Evolutionary conservation across 2,113 vertebrate species (phyloP).

Genomic region (Plecotus auritus): DNA sequence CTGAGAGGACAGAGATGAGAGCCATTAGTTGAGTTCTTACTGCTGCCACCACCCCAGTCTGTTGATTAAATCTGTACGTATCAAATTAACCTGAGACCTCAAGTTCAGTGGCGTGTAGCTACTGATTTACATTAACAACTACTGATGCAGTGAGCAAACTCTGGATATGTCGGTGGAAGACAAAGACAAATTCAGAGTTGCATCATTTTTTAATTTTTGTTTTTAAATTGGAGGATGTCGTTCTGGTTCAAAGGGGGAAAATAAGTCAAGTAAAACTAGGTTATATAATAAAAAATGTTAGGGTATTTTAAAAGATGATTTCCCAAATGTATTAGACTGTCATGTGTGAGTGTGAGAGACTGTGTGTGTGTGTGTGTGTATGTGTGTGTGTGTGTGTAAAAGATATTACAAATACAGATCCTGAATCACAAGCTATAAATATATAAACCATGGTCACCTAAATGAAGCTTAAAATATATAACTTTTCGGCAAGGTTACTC

Average conservation of each 20-base stretch:
- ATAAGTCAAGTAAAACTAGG: not conserved
- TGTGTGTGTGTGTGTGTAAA: not conserved
- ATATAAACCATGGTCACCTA: not conserved
- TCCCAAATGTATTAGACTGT: not conserved
- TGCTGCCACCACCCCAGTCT: not conserved
- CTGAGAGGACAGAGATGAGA: not conserved
- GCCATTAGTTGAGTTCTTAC: not conserved
- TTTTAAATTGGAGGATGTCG: not conserved
- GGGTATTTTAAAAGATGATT: not conserved
- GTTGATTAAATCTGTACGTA: not conserved
- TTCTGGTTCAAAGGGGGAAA: not conserved
- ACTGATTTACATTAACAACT: not conserved
- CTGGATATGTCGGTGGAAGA: not conserved
- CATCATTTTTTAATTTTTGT: not conserved
- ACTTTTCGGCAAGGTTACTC: not conserved
- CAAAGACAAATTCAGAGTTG: not conserved
- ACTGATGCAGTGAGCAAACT: not conserved
- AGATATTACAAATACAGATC: not conserved
- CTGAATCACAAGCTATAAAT: conserved; percentile 20
- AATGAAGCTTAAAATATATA: conserved; percentile 49
- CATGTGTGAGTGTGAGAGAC: not conserved
- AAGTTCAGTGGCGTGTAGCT: not conserved
- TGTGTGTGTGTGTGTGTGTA: not conserved
- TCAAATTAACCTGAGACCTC: not conserved
- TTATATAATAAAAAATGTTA: not conserved